Base-by-base conservation (phyloP, 1,140 invertebrate genomes). In the Platyura marginata region DNA sequence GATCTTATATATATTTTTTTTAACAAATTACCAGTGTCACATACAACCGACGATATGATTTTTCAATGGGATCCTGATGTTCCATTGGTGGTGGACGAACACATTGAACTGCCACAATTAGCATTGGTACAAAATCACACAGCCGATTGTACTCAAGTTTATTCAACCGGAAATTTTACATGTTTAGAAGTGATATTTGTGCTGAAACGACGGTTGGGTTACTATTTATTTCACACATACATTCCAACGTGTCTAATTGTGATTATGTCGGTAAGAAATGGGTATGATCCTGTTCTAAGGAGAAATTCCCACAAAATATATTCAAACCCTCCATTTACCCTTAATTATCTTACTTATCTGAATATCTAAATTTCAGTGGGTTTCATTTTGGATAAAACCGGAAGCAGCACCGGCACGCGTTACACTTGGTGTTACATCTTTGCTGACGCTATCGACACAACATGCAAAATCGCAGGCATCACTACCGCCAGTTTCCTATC, bases 361-460 rank as follows among this genome's bases (percentile, higher is more conserved):
- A 23, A 16, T 11, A 4, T 15, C 38, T 23, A 16, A 15, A 4
- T 42, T 42, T 15, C n/a, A 42, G 21, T 89, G 84, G 85, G 88
- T 89, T 49, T 88, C 85, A 6, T 91, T 91, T 61, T 91, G 86
- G 86, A 90, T 91, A 46, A 88, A 89, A 58, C 84, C 84, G 2
- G 85, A 89, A 61, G 84, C 84, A 3, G 87, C 88, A 51, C 84
- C 85, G 5, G 57, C 57, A 2, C 52, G 57, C 2, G 58, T 61
- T 1, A 61, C 58, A 0, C 37, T 61, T 1, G 84, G 83, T 23
- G 83, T 89, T n/a, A 87, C 83, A 19, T 87, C 83, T 1, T 66
- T 89, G 38, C 66, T 89, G 5, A 88, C 83, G 42, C 64, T 88
- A 49, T 83, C 85, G 19, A 89, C 85, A 16, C 85, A 90, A 63